Percentiles rank a stretch among this genome's conserved stretches.
Conservation (phyloP, 2,888 invertebrate genomes). For the Oscheius onirici region DNA sequence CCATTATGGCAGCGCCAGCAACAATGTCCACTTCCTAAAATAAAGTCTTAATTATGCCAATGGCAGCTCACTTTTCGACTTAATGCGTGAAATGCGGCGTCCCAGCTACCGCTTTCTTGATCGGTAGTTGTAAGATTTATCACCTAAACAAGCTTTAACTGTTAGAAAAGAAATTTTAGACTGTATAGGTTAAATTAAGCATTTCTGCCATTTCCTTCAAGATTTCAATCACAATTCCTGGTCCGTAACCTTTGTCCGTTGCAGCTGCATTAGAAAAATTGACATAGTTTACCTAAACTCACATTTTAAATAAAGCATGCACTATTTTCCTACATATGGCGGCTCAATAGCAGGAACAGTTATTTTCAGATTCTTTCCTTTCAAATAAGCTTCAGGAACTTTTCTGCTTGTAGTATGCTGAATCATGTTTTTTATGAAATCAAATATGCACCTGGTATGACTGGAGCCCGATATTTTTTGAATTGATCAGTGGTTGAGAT, state of each 20-base stretch:
- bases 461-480: conserved; percentile 13
- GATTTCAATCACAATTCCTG: conserved; percentile 69
- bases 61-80: conserved; percentile 42
- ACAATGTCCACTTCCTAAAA: conserved; percentile 63
- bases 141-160: conserved; percentile 38
- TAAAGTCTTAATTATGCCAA: neutral
- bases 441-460: conserved; percentile 2
- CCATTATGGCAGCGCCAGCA: conserved; percentile 67
- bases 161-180: conserved; percentile 5
- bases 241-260: conserved; percentile 59
- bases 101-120: conserved; percentile 59
- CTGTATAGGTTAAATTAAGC: conserved; percentile 63
- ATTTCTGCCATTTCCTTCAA: conserved; percentile 57
- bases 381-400: conserved; percentile 29
- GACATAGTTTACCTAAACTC: conserved; percentile 62
- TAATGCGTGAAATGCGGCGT: conserved; percentile 61
- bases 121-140: conserved; percentile 16
- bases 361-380: conserved; percentile 44
- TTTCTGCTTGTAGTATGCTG: conserved; percentile 43
- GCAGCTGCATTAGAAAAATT: conserved; percentile 58
- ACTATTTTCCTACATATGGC: conserved; percentile 49
- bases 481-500: neutral
- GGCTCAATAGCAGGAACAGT: conserved; percentile 59
- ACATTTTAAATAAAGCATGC: neutral
- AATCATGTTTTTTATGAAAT: conserved; percentile 14